phyloP scores from a whole-genome alignment of 2,113 vertebrate genomes.

The Bubalus kerabau region DNA sequence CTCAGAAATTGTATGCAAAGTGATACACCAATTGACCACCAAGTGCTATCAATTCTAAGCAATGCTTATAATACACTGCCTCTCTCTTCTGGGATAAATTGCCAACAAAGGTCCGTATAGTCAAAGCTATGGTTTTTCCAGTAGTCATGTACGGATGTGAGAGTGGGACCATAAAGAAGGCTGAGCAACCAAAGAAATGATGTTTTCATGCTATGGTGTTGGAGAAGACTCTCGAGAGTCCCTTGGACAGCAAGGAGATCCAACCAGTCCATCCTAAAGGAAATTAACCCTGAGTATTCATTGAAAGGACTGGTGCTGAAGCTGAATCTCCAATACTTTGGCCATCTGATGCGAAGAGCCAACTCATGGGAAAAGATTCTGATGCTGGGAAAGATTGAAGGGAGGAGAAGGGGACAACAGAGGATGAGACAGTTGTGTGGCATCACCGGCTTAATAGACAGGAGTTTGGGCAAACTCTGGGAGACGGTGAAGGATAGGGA shows the following conservation, averaged over 20 bases:
- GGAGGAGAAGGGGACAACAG: not conserved
- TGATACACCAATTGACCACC: not conserved
- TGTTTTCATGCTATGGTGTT: not conserved
- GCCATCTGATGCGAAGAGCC: not conserved
- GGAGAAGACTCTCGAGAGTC: not conserved
- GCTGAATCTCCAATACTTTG: not conserved
- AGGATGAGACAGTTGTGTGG: not conserved
- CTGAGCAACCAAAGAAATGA: not conserved
- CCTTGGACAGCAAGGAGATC: not conserved
- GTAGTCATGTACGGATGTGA: not conserved
- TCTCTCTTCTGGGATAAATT: not conserved
- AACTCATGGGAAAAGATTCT: not conserved
- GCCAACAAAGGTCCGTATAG: not conserved
- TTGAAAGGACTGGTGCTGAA: not conserved
- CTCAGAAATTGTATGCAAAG: not conserved
- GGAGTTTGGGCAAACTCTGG: not conserved
- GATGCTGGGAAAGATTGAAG: not conserved
- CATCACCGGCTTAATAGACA: not conserved
- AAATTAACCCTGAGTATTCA: not conserved
- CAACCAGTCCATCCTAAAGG: not conserved
- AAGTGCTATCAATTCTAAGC: not conserved
- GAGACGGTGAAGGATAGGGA: not conserved
- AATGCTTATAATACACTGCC: not conserved
- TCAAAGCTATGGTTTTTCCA: not conserved
- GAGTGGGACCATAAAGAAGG: not conserved